These are phyloP conservation scores for Microctonus aethiopoides DNA, from an alignment of 2,888 invertebrate genomes.

Conservation along the genomic window DNA sequence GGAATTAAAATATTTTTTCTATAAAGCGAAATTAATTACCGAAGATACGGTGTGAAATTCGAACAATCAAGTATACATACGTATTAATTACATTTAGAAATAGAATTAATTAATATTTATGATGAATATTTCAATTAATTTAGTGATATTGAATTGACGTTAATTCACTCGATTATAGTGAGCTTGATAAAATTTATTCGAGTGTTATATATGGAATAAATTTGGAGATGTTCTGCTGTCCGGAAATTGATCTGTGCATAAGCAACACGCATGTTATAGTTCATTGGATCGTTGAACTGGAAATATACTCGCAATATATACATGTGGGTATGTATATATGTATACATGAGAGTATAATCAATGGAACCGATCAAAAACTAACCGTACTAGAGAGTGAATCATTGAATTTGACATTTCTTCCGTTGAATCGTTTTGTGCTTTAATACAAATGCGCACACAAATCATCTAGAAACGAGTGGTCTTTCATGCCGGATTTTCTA, in stretches of 20 bases:
- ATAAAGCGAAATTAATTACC: too few species aligned
- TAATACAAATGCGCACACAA: not conserved
- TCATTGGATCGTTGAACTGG: constrained; percentile 24
- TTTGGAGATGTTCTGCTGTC: constrained; percentile 8
- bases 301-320: constrained; percentile 14
- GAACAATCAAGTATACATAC: too few species aligned
- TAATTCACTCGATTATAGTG: too few species aligned
- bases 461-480: not conserved
- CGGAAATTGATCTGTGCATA: constrained; percentile 29
- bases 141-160: too few species aligned
- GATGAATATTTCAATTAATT: not conserved
- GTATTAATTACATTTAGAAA: too few species aligned
- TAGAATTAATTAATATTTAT: too few species aligned
- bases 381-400: constrained; percentile 11
- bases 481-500: not conserved
- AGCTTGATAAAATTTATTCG: not conserved
- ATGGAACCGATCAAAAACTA: constrained; percentile 25
- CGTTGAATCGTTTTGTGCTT: not conserved
- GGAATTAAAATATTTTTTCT: too few species aligned
- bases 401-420: constrained; percentile 16
- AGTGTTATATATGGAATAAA: constrained; percentile 7
- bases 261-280: constrained; percentile 14
- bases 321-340: not conserved
- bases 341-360: constrained; percentile 11
- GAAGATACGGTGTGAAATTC: too few species aligned